phyloP scores from a whole-genome alignment of 2,797 vertebrate species.

The Melopsittacus undulatus region DNA sequence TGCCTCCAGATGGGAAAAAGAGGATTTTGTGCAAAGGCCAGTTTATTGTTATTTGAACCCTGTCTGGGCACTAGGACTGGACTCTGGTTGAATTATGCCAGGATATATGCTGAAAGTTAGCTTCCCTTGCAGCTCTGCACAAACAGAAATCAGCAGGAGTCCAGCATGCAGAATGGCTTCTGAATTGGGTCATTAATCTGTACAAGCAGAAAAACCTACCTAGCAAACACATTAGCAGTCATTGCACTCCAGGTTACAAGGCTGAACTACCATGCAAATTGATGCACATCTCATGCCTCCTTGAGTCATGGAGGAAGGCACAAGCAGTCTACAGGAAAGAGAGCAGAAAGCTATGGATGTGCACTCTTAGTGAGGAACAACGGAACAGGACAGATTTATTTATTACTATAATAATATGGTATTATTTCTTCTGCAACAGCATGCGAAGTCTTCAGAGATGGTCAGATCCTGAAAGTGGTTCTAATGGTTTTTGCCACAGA shows the following conservation, averaged over 20 bases:
- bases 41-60: not conserved
- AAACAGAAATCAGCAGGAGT: conserved; percentile 41
- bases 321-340: not conserved
- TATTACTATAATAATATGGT: not conserved
- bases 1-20: not conserved
- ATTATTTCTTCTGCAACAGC: not conserved
- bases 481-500: not conserved
- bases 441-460: not conserved
- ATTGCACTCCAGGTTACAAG: conserved; percentile 19
- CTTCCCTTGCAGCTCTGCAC: conserved; percentile 9
- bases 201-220: conserved; percentile 55
- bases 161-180: conserved; percentile 14
- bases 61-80: not conserved
- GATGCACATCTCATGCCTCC: not conserved
- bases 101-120: conserved; percentile 2
- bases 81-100: conserved; percentile 17
- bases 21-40: not conserved
- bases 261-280: conserved; percentile 29
- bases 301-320: not conserved
- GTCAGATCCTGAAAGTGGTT: not conserved
- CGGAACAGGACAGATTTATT: not conserved
- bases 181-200: conserved; percentile 52
- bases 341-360: not conserved
- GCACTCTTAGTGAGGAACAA: not conserved
- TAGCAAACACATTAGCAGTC: conserved; percentile 48